phyloP scores from a whole-genome alignment of 2,113 vertebrate genomes.

The Forbesichthys papilliferus region DNA sequence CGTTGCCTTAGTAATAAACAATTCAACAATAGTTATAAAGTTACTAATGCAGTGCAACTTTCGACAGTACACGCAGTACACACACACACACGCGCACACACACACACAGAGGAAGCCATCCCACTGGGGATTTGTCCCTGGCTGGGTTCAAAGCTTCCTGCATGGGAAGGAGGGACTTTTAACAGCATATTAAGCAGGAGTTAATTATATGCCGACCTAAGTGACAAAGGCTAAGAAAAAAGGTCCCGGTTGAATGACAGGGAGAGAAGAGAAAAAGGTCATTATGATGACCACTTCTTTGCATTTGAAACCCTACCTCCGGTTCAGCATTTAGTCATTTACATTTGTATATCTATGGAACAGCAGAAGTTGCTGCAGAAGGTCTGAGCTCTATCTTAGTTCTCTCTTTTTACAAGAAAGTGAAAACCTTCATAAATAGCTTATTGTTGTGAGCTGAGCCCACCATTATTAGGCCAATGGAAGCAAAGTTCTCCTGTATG shows the following conservation, averaged over 20 bases:
- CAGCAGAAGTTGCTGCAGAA: constrained; percentile 48
- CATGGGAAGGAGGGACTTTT: constrained; percentile 77
- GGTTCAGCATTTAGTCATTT: constrained; percentile 72
- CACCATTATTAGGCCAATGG: too few relatives aligned
- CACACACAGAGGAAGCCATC: constrained; percentile 61
- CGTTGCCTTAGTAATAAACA: constrained; percentile 37
- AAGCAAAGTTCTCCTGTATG: too few relatives aligned
- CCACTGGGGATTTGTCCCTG: constrained; percentile 75
- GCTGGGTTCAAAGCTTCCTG: constrained; percentile 77
- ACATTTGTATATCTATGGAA: constrained; percentile 72
- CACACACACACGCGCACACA: constrained; percentile 39
- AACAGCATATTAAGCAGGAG: constrained; percentile 84
- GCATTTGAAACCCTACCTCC: constrained; percentile 78
- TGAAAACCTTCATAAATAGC: not conserved
- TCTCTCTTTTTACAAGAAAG: constrained; percentile 12
- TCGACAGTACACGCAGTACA: constrained; percentile 20
- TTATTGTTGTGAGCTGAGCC: not conserved
- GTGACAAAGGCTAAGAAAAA: constrained; percentile 78
- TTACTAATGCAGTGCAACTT: constrained; percentile 17
- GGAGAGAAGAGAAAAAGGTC: constrained; percentile 79
- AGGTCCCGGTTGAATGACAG: constrained; percentile 75
- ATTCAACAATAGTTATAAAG: too few relatives aligned
- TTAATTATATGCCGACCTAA: constrained; percentile 83
- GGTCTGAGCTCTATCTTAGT: constrained; percentile 25
- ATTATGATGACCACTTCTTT: constrained; percentile 79